A percentile compares a stretch with the other conserved stretches of the same genome.
These are phyloP conservation scores for Uria aalge DNA, from an alignment of 2,113 vertebrate genomes.

Conservation along the genomic window DNA sequence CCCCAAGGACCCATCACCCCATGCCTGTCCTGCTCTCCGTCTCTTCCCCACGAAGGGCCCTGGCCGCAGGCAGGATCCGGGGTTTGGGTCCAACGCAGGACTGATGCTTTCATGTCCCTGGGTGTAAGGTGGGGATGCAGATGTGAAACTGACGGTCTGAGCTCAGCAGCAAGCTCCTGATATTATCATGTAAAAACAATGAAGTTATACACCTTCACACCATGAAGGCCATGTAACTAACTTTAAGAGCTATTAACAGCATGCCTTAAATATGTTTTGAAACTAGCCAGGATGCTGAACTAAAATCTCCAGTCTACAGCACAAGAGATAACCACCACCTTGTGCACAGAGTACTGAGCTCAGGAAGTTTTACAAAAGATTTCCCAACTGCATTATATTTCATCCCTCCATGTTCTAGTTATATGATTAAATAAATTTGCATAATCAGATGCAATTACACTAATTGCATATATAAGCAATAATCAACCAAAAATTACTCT, in stretches of 20 bases:
- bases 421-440: constrained; percentile 36
- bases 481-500: constrained; percentile 61
- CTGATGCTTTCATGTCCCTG: background rate
- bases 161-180: background rate
- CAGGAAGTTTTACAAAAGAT: constrained; percentile 12
- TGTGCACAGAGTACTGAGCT: background rate
- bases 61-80: background rate
- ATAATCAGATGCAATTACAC: constrained; percentile 66
- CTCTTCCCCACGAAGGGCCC: background rate
- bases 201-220: background rate
- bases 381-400: constrained; percentile 30
- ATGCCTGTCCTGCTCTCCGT: background rate
- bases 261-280: background rate
- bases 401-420: constrained; percentile 41
- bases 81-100: background rate
- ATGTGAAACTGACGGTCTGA: background rate
- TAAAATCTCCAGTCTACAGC: background rate
- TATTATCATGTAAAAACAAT: background rate
- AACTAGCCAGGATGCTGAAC: background rate
- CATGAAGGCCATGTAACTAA: background rate
- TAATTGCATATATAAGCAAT: constrained; percentile 69
- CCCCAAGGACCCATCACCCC: background rate
- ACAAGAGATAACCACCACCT: background rate
- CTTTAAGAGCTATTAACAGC: background rate
- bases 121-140: background rate